Percentiles rank a stretch among this genome's conserved stretches.
Conservation (phyloP, 2,113 vertebrate species). For the Todiramphus chloris region DNA sequence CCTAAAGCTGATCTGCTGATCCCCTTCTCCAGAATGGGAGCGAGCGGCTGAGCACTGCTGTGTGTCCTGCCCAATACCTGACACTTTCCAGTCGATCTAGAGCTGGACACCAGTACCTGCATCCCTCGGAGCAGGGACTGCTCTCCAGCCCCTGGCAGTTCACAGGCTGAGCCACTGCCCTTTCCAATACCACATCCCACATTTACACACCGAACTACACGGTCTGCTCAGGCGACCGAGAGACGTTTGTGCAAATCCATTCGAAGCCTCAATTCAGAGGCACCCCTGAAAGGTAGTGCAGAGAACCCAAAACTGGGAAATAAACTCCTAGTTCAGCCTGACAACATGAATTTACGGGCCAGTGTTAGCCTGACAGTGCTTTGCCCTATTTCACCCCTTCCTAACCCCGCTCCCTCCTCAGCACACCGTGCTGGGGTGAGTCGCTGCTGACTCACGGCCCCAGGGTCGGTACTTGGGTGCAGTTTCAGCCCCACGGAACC, state of each 20-base stretch:
- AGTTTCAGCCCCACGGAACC: neutral
- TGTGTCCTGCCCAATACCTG: neutral
- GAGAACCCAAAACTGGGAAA: neutral
- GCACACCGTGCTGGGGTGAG: neutral
- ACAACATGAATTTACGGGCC: neutral
- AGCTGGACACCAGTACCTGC: neutral
- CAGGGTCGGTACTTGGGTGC: neutral
- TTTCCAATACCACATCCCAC: no score
- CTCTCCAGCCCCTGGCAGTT: neutral
- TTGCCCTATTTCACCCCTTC: neutral
- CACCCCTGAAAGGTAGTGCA: neutral
- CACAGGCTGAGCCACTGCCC: neutral
- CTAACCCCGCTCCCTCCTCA: neutral
- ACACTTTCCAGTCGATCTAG: neutral
- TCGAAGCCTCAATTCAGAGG: neutral
- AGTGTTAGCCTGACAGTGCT: neutral
- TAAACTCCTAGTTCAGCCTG: neutral
- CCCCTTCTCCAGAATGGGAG: accelerated
- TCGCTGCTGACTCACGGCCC: neutral
- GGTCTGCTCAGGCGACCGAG: accelerated
- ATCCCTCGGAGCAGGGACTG: neutral
- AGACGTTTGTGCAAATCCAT: neutral
- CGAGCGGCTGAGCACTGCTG: accelerated
- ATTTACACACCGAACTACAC: neutral
- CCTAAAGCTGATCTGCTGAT: neutral